A percentile compares a stretch with the other conserved stretches of the same genome.
phyloP scores from a whole-genome alignment of 2,797 vertebrate genomes.

The Iguana delicatissima region DNA sequence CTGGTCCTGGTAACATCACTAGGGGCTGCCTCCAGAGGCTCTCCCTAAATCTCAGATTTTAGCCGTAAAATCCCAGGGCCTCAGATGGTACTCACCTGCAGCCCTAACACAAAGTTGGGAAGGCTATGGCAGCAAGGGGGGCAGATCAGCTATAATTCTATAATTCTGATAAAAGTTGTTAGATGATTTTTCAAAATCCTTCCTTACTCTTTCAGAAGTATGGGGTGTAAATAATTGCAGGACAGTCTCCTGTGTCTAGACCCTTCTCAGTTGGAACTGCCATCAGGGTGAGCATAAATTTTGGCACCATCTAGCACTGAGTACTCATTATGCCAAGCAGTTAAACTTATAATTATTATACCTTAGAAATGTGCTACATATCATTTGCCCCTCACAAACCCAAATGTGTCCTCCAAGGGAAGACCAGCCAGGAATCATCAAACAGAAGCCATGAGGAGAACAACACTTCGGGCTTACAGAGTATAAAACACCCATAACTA shows the following conservation, averaged over 20 bases:
- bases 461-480: background rate
- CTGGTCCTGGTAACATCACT: too few species aligned
- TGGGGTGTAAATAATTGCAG: slow-evolving; percentile 84
- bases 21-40: too few species aligned
- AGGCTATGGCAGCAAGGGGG: slow-evolving; percentile 36
- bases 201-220: slow-evolving; percentile 79
- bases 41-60: too few species aligned
- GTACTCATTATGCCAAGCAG: slow-evolving; percentile 83
- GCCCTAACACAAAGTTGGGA: too few species aligned
- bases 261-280: slow-evolving; percentile 83
- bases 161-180: slow-evolving; percentile 74
- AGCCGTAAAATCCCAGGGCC: too few species aligned
- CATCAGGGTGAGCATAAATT: slow-evolving; percentile 87
- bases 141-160: slow-evolving; percentile 79
- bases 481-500: slow-evolving; percentile 25
- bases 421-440: slow-evolving; percentile 71
- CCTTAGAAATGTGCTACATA: slow-evolving; percentile 80
- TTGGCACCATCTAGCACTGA: slow-evolving; percentile 83
- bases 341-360: slow-evolving; percentile 85
- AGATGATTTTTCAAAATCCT: slow-evolving; percentile 57
- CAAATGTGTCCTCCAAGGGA: slow-evolving; percentile 75
- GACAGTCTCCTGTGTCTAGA: slow-evolving; percentile 79
- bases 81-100: too few species aligned
- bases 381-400: slow-evolving; percentile 81
- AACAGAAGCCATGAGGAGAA: slow-evolving; percentile 49